Evolutionary conservation across 2,797 vertebrate genomes (phyloP), one percentile per base, ranked within the genome.

Genomic region (Leucoraja ocellata): DNA sequence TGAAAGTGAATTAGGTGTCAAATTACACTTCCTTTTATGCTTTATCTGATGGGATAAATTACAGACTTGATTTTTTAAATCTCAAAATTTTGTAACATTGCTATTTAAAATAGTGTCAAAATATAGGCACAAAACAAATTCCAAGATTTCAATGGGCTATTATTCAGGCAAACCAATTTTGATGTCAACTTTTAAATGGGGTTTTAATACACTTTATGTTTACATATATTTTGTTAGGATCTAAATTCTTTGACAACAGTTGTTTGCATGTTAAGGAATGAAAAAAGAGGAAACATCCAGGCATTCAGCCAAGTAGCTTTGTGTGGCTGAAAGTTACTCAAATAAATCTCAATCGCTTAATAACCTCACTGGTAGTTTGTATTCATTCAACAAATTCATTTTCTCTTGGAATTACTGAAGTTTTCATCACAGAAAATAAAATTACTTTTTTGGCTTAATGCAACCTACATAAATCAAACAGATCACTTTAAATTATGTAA

Each of bases 81-180:
- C 32, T 32, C 32, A 32, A 32, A 32, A 32, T 32, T 32, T 32
- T 32, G 32, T 32, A 32, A 32, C 32, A 32, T 32, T 32, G 32
- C 32, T 32, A 32, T 32, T 32, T 23, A 14, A 10, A 16, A 28
- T 54, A 84, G 21, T 61, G 54, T 18, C 6, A 58, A 61, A 13
- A 8, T 39, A 58, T 4, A 0, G 6, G 78, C 36, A 46, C 13
- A 28, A 61, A 23, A 54, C 54, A 54, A 21, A 58, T 10, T 58
- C 46, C 4, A 28, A 46, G 21, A 58, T 13, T 61, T 58, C 81
- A 58, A 83, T 54, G 54, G 21, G 28, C 8, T 25, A 23, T 61
- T 58, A 83, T 83, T 83, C 81, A 83, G 13, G 54, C 39, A 83
- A 46, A 83, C 81, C 54, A 23, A 54, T 83, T 83, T 83, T 83